phyloP scores from a whole-genome alignment of 2,797 vertebrate genomes.

The Myiothlypis chrysogaster region DNA sequence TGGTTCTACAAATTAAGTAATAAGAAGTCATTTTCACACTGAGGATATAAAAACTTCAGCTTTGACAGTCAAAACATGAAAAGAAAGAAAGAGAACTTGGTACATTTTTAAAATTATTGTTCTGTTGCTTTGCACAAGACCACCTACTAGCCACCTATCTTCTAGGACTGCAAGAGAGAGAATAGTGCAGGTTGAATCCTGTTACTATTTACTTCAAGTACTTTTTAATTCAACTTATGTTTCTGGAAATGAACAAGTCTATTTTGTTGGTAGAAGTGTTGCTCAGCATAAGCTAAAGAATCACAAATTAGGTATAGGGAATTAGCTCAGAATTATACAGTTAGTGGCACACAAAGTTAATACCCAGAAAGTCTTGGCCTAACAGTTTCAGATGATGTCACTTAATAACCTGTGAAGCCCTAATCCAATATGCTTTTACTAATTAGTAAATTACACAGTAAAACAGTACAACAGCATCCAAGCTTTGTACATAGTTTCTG shows the following conservation, averaged over 20 bases:
- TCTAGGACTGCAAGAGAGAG: background rate
- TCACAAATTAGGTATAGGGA: background rate
- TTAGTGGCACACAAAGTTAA: background rate
- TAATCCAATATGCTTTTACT: background rate
- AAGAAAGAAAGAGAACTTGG: background rate
- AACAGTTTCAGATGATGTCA: background rate
- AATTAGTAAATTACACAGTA: background rate
- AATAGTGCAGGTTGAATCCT: background rate
- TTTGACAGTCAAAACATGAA: background rate
- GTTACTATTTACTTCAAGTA: background rate
- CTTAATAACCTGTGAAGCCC: background rate
- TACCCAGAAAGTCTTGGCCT: background rate
- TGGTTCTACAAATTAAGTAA: background rate
- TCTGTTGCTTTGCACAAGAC: background rate
- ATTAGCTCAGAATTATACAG: background rate
- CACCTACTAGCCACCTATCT: background rate
- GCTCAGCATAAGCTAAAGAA: background rate
- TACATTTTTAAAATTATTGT: background rate
- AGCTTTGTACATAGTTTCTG: background rate
- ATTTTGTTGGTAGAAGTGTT: accelerated
- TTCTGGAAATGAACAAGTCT: background rate
- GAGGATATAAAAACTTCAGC: background rate
- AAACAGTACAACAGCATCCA: background rate
- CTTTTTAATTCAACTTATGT: background rate
- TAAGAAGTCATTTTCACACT: background rate